Evolutionary conservation across 2,888 invertebrate species (phyloP), one percentile per base, ranked within the genome.

Genomic region (Peribatodes rhomboidaria): DNA sequence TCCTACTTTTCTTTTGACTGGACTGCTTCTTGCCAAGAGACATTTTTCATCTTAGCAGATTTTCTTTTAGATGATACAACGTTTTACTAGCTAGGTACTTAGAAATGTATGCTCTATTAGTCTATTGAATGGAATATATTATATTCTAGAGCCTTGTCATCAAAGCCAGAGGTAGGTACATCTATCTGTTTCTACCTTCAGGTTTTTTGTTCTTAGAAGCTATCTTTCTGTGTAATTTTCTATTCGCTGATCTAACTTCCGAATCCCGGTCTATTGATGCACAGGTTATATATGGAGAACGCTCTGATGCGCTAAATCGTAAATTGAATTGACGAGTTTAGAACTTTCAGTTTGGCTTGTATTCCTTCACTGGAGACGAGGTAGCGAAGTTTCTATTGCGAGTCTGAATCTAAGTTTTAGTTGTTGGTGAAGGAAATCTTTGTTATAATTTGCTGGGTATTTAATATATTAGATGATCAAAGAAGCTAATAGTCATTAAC

Each of bases 261-360:
- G 64, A 60, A 67, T 62, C 37, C 56, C 39, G 60, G 59, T 49
- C 66, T 68, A 68, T 70, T 72, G 68, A 68, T 61, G 69, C 68
- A 68, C 65, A 61, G 56, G 62, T 63, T 61, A 59, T 68, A 59
- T 61, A 62, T 61, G 53, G 47, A 52, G 64, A 56, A 50, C 47
- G 39, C 35, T 37, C 49, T 39, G 53, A 64, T 54, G 61, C 31
- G 55, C 59, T 42, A 39, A 61, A 54, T 22, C 44, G 50, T 33
- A 67, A 67, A 67, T 67, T 59, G 62, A 62, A 67, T 67, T 62
- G 62, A 62, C 59, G 46, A 61, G 56, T 57, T 63, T 13, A 33
- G 52, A 57, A 63, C 57, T 58, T 46, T 37, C 49, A 16, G 46
- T 37, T 1, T 41, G n/a, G 27, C 47, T 22, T 47, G 37, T 54